Conservation (phyloP, 2,888 invertebrate genomes). For the Carterocephalus palaemon region DNA sequence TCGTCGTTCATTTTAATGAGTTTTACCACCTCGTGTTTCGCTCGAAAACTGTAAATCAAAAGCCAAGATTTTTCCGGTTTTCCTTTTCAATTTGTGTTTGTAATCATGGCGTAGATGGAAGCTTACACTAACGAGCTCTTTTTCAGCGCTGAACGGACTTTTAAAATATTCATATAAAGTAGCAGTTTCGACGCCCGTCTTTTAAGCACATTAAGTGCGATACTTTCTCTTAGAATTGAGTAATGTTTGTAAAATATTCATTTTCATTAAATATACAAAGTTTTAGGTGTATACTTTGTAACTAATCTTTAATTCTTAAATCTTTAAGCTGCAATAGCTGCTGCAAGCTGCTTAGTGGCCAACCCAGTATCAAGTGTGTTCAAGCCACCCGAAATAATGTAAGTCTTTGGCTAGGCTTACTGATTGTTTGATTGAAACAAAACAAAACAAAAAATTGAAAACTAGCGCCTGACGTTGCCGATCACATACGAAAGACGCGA, state of each 20-base stretch:
- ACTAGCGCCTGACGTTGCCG: no score
- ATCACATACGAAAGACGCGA: no score
- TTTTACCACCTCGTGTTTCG: no score
- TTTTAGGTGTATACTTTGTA: neutral
- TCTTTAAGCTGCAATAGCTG: constrained; percentile 39
- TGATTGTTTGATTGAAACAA: no score
- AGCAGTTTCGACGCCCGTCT: constrained; percentile 11
- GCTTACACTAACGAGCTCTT: constrained; percentile 17
- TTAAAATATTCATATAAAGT: constrained; percentile 23
- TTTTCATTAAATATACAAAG: neutral
- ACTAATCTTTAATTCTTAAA: no score
- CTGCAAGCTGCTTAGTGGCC: constrained; percentile 31
- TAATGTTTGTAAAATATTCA: neutral
- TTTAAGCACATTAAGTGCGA: constrained; percentile 6
- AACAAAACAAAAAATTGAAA: no score
- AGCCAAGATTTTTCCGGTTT: constrained; percentile 7
- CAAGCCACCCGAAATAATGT: neutral
- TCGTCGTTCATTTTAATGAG: no score
- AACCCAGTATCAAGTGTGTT: no score
- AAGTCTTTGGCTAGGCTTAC: no score
- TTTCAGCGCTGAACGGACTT: constrained; percentile 12
- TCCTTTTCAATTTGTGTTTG: constrained; percentile 17
- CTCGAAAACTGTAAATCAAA: no score
- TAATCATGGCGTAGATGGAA: constrained; percentile 15
- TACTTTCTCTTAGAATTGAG: neutral